Percentiles rank a stretch among this genome's conserved stretches.
Conservation (phyloP, 2,888 invertebrate species). For the Clivina fossor region DNA sequence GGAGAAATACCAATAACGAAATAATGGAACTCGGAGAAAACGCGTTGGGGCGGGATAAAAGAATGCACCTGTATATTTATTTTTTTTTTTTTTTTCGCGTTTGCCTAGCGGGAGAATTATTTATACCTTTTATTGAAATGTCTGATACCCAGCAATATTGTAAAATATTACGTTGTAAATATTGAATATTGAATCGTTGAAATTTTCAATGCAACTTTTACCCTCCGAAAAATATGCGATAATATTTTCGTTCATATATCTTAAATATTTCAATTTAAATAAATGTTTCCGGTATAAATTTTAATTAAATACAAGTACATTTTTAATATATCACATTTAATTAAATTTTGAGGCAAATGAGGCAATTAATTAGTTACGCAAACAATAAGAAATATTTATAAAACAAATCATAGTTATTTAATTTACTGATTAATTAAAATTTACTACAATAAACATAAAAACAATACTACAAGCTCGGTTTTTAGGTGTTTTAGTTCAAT, state of each 20-base stretch:
- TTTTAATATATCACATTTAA: too few species aligned
- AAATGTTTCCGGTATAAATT: background rate
- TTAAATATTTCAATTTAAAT: background rate
- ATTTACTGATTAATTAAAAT: too few species aligned
- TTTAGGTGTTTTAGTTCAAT: too few species aligned
- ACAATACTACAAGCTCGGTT: too few species aligned
- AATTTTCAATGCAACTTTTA: constrained; percentile 14
- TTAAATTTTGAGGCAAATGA: too few species aligned
- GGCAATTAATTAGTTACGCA: too few species aligned
- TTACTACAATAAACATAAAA: too few species aligned
- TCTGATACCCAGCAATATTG: constrained; percentile 15
- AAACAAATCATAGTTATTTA: too few species aligned
- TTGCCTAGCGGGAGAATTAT: too few species aligned
- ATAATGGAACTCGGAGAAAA: too few species aligned
- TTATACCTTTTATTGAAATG: constrained; percentile 26
- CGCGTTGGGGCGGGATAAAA: constrained; percentile 26
- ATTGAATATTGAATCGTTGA: constrained; percentile 25
- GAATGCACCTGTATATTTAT: constrained; percentile 12
- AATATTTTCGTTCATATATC: background rate
- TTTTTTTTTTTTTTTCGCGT: too few species aligned
- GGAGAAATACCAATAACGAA: constrained; percentile 28
- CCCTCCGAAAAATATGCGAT: background rate
- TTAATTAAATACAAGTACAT: background rate
- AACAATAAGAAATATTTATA: too few species aligned
- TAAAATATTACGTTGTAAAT: constrained; percentile 19